phyloP scores from a whole-genome alignment of 2,888 invertebrate genomes.

The Frankliniella fusca region DNA sequence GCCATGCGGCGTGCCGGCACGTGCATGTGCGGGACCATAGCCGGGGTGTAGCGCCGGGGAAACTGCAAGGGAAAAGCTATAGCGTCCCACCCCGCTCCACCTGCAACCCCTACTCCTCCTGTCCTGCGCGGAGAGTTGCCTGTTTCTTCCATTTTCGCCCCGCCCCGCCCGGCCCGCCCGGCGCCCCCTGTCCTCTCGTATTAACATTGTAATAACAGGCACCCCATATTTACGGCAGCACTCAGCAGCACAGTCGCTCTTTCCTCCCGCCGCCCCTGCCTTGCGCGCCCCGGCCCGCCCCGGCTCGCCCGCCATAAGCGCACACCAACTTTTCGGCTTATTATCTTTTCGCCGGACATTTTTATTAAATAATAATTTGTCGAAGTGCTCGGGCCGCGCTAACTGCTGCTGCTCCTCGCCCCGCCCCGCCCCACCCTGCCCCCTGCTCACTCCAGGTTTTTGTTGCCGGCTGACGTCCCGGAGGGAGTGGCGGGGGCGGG shows the following conservation, averaged over 20 bases:
- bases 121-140: no score
- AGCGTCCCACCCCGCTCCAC: no score
- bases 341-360: conserved; percentile 21
- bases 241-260: background rate
- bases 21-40: no score
- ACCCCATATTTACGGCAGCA: conserved; percentile 22
- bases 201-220: conserved; percentile 25
- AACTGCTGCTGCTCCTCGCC: background rate
- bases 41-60: no score
- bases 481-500: background rate
- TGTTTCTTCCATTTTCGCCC: no score
- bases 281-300: background rate
- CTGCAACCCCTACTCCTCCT: no score
- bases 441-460: background rate
- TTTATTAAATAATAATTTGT: conserved; percentile 24
- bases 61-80: no score
- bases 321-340: conserved; percentile 5
- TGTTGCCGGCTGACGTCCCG: background rate
- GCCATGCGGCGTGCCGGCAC: no score
- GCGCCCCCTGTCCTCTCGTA: conserved; percentile 1
- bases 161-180: no score
- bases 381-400: conserved; percentile 13
- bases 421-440: no score
- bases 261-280: background rate
- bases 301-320: background rate